Evolutionary conservation across 1,140 invertebrate species (phyloP).

Genomic region (Drosophila prosaltans): DNA sequence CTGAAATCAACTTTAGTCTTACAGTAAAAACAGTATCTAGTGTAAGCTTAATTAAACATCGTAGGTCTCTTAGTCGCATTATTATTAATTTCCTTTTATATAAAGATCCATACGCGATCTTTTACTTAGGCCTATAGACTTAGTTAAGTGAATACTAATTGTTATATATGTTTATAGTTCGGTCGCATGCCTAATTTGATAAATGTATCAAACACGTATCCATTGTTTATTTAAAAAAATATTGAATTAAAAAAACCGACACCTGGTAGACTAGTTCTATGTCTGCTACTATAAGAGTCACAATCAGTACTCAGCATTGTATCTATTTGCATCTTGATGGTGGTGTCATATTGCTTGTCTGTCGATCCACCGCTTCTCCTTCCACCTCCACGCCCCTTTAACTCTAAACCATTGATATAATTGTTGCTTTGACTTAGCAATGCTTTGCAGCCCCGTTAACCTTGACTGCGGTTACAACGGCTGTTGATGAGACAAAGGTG

Average conservation of each 20-base stretch:
- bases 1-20: too few relatives aligned
- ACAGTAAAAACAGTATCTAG: too few relatives aligned
- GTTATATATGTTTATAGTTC: not conserved
- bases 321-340: conserved; percentile 9
- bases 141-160: not conserved
- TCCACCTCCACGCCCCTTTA: not conserved
- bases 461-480: conserved; percentile 9
- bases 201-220: conserved; percentile 7
- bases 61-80: too few relatives aligned
- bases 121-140: conserved; percentile 2
- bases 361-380: not conserved
- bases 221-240: not conserved
- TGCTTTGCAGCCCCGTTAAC: not conserved
- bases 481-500: not conserved
- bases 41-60: too few relatives aligned
- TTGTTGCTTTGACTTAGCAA: conserved; percentile 6
- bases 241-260: not conserved
- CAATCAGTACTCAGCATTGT: conserved; percentile 5
- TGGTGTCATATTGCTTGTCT: conserved; percentile 1
- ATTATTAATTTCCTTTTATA: not conserved
- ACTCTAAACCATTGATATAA: conserved; percentile 2
- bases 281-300: not conserved
- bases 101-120: not conserved
- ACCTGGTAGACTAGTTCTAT: not conserved
- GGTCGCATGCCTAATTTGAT: not conserved